These are phyloP conservation scores for Aplidium turbinatum DNA, from an alignment of 23 tunicate species.

Conservation along the genomic window DNA sequence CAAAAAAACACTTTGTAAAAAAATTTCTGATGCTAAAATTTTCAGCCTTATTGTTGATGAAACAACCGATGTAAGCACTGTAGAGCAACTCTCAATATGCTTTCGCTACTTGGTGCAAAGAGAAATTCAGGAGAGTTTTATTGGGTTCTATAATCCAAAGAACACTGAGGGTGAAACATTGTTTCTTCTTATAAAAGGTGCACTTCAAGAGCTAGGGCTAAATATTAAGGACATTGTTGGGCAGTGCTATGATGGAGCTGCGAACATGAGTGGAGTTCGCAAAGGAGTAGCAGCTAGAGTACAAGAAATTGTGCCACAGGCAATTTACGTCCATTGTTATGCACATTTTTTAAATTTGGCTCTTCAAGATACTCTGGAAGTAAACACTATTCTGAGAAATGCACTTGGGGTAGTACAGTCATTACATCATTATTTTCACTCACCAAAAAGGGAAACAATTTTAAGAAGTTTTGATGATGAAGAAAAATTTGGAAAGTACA, in stretches of 20 bases:
- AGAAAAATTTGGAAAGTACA: constrained; percentile 20
- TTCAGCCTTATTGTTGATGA: constrained; percentile 48
- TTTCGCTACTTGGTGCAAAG: constrained; percentile 17
- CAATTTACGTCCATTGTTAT: constrained; percentile 38
- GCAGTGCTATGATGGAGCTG: constrained; percentile 33
- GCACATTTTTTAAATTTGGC: constrained; percentile 54
- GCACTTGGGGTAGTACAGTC: constrained; percentile 13
- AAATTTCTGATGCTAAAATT: not conserved
- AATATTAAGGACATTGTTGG: too few relatives aligned
- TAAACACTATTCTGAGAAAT: not conserved
- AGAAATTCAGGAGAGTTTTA: constrained; percentile 1
- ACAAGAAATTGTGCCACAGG: constrained; percentile 18
- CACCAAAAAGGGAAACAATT: constrained; percentile 8
- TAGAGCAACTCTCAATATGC: constrained; percentile 34
- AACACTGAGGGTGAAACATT: constrained; percentile 13
- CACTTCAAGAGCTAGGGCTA: too few relatives aligned
- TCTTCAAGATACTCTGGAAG: constrained; percentile 17
- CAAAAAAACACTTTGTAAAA: not conserved
- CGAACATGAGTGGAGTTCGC: constrained; percentile 21
- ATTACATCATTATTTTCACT: constrained; percentile 13
- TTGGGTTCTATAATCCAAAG: constrained; percentile 30
- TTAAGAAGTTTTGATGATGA: not conserved
- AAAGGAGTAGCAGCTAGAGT: constrained; percentile 29
- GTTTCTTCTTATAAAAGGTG: not conserved
- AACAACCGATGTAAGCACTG: constrained; percentile 33